Base-by-base conservation (phyloP, 2,113 vertebrate genomes). In the Nematolebias whitei region DNA sequence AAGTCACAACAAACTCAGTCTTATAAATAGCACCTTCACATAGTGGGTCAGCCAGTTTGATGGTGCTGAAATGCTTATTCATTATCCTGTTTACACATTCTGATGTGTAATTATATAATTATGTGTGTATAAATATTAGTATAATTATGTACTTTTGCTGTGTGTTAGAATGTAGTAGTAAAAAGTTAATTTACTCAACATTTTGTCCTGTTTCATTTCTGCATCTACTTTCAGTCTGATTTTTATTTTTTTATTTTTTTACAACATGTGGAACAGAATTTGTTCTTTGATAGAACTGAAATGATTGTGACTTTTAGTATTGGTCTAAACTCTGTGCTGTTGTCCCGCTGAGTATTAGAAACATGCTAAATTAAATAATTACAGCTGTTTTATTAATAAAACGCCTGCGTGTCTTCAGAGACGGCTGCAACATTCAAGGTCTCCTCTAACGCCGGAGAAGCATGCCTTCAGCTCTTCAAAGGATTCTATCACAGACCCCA, bases 401-500 rank as follows among this genome's bases (percentile, higher is more conserved):
- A 2, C 16, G 39, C 70, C 68, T 61, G 12, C 57, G 40, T 51
- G 12, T 65, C 44, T 67, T 58, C 13, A 47, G 20, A 74, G 58
- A 70, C 32, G 52, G 75, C 63, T 57, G 55, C 49, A 56, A 49
- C 73, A 66, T 57, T 81, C 82, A 86, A 87, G 83, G 86, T 88
- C 80, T 83, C 44, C 48, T 26, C 39, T 82, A 57, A 78, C 51
- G 68, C 52, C 45, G 69, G 62, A 79, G 73, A 71, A 81, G 72
- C 69, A 66, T 76, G 68, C 52, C 66, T 88, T 74, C 72, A 87
- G 63, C 75, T 76, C 68, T 73, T 85, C 78, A 87, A 80, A 87
- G 68, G 74, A 76, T 85, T 86, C 67, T 66, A 76, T 84, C 70
- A 73, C 74, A 72, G 79, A 87, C 74, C 79, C 69, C 78, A 68